phyloP scores from a whole-genome alignment of 92 coral and sea anemone species.

The Galaxea fascicularis region DNA sequence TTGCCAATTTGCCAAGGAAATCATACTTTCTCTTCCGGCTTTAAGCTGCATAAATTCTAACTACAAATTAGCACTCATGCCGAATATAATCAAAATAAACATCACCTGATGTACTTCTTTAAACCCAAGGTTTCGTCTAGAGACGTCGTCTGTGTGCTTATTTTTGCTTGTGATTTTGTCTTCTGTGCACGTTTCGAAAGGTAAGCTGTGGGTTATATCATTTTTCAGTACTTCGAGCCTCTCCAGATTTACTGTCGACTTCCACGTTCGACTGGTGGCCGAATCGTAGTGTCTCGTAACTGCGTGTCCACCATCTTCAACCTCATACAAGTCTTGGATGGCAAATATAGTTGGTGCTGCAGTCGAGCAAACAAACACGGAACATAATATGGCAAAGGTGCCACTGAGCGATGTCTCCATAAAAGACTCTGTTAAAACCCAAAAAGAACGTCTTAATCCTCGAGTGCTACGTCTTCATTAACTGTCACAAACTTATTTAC shows the following conservation, averaged over 20 bases:
- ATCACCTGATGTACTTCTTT: constrained; percentile 71
- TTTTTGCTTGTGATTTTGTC: constrained; percentile 33
- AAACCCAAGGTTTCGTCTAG: constrained; percentile 39
- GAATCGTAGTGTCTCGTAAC: constrained; percentile 38
- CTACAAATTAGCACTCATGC: too few relatives aligned
- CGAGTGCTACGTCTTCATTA: neutral
- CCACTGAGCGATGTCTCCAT: neutral
- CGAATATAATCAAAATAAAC: neutral
- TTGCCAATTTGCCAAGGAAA: too few relatives aligned
- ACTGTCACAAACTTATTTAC: neutral
- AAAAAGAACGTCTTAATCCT: too few relatives aligned
- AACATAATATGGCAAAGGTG: neutral
- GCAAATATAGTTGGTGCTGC: constrained; percentile 36
- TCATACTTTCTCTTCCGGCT: too few relatives aligned
- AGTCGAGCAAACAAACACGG: neutral
- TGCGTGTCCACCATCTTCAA: constrained; percentile 46
- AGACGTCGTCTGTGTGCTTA: neutral
- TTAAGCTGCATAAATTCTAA: too few relatives aligned
- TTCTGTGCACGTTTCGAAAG: constrained; percentile 56
- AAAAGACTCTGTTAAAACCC: too few relatives aligned
- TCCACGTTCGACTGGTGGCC: constrained; percentile 53
- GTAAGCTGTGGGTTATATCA: constrained; percentile 54
- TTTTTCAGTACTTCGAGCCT: constrained; percentile 69
- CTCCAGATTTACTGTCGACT: constrained; percentile 32
- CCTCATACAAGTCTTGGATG: constrained; percentile 53